phyloP scores from a whole-genome alignment of 1,140 invertebrate genomes.

The Dinoponera quadriceps region DNA sequence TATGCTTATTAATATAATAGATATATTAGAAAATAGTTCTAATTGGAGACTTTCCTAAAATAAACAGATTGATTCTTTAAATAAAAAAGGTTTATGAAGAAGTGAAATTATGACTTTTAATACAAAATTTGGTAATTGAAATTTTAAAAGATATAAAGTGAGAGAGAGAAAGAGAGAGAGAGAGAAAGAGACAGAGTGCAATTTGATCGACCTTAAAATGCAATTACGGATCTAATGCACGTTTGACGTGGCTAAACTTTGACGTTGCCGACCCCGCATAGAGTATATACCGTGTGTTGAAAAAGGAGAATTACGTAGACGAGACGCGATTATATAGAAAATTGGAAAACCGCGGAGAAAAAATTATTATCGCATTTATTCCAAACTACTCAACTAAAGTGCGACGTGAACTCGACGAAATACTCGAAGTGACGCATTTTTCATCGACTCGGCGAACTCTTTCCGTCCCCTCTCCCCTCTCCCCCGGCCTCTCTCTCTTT shows the following conservation, averaged over 20 bases:
- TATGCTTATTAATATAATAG: too few species aligned
- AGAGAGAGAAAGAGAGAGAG: too few species aligned
- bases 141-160: too few species aligned
- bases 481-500: not conserved
- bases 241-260: too few species aligned
- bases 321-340: not conserved
- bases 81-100: too few species aligned
- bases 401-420: slow-evolving; percentile 2
- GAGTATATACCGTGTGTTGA: not conserved
- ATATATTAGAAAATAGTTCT: too few species aligned
- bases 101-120: too few species aligned
- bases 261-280: too few species aligned
- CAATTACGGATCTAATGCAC: not conserved
- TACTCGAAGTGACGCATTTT: slow-evolving; percentile 32
- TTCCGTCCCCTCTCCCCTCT: not conserved
- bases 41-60: too few species aligned
- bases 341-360: not conserved
- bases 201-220: not conserved
- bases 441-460: slow-evolving; percentile 28
- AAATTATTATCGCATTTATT: slow-evolving; percentile 34
- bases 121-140: too few species aligned
- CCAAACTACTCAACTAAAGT: not conserved
- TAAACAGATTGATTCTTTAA: too few species aligned
- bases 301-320: not conserved
- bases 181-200: too few species aligned